Conservation (phyloP, 2,888 invertebrate species). For the Hecatera dysodea region DNA sequence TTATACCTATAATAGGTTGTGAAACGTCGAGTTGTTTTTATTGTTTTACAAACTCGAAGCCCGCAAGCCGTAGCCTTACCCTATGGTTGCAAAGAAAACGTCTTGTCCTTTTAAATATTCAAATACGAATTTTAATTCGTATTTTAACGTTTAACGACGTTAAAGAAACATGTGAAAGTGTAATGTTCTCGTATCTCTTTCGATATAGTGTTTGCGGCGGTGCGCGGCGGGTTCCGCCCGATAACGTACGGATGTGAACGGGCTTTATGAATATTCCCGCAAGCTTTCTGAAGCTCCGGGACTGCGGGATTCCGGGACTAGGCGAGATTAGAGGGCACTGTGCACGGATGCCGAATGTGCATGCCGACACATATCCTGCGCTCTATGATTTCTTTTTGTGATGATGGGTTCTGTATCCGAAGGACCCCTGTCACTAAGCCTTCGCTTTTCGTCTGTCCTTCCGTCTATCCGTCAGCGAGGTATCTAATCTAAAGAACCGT, state of each 20-base stretch:
- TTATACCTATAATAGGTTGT: conserved; percentile 45
- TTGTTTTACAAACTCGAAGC: conserved; percentile 32
- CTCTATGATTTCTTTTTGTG: too few species aligned
- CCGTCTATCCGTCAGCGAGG: too few species aligned
- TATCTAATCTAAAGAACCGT: too few species aligned
- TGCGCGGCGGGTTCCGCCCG: conserved; percentile 70
- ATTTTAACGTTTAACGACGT: too few species aligned
- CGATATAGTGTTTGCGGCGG: conserved; percentile 57
- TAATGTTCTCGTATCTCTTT: conserved; percentile 63
- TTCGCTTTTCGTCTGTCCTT: too few species aligned
- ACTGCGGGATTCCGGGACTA: conserved; percentile 45
- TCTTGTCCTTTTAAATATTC: conserved; percentile 37
- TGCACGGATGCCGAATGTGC: conserved; percentile 65
- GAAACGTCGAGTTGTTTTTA: conserved; percentile 35
- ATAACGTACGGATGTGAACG: conserved; percentile 78
- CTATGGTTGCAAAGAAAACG: conserved; percentile 12
- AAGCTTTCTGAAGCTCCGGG: conserved; percentile 69
- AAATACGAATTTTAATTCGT: conserved; percentile 36
- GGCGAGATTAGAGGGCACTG: conserved; percentile 76
- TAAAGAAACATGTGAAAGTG: conserved; percentile 36
- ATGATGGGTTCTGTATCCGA: too few species aligned
- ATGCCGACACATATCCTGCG: conserved; percentile 50
- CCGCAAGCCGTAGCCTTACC: conserved; percentile 15
- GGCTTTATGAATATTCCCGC: conserved; percentile 80
- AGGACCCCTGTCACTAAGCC: too few species aligned